Evolutionary conservation across 2,888 invertebrate species (phyloP).

Genomic region (Pollenia amentaria): DNA sequence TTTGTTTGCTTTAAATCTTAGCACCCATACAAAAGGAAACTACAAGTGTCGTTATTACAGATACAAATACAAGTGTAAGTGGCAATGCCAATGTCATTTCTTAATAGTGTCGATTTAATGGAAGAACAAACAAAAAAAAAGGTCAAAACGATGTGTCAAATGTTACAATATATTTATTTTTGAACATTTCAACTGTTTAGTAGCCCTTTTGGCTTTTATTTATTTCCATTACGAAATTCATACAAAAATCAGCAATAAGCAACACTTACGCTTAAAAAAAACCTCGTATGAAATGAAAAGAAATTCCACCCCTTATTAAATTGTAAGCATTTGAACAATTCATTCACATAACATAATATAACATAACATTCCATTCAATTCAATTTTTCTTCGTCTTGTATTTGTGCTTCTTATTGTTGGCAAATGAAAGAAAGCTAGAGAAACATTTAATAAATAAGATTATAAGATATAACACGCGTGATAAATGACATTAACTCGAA

Average conservation of each 20-base stretch:
- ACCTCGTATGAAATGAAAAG: neutral
- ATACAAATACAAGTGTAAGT: neutral
- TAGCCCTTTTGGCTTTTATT: constrained; percentile 25
- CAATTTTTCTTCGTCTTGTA: neutral
- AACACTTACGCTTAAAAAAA: neutral
- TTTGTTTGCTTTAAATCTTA: constrained; percentile 46
- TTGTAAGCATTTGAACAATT: constrained; percentile 28
- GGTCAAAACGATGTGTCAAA: constrained; percentile 53
- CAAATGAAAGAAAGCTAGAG: constrained; percentile 17
- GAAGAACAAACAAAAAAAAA: constrained; percentile 7
- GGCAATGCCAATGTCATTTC: neutral
- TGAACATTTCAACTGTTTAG: constrained; percentile 33
- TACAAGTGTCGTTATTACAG: constrained; percentile 42
- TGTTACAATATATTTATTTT: constrained; percentile 49
- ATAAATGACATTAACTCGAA: constrained; percentile 53
- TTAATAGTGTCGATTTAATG: neutral
- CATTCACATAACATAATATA: neutral
- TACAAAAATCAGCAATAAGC: neutral
- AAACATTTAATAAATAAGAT: constrained; percentile 51
- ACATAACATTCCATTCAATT: constrained; percentile 12
- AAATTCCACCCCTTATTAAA: constrained; percentile 19
- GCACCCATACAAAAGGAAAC: constrained; percentile 20
- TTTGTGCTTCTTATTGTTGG: constrained; percentile 1
- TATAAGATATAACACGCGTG: constrained; percentile 39
- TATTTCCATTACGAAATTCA: neutral